Evolutionary conservation across 2,113 vertebrate genomes (phyloP).

Genomic region (Notarius quadriscutis): DNA sequence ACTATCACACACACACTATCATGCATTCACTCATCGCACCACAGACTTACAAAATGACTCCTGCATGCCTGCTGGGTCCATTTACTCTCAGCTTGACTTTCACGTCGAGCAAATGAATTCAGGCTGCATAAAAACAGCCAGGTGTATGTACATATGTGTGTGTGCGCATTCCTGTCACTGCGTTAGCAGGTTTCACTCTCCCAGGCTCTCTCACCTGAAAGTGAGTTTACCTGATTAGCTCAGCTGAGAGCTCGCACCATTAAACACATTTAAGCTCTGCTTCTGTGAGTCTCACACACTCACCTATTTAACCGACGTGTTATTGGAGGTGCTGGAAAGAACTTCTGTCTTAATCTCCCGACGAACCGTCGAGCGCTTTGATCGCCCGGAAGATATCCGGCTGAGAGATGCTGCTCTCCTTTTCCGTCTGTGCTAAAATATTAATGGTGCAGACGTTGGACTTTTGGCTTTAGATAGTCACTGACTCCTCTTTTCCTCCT

Average conservation of each 20-base stretch:
- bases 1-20: conserved; percentile 7
- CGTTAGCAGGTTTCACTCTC: conserved; percentile 38
- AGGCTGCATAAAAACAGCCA: conserved; percentile 32
- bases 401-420: conserved; percentile 7
- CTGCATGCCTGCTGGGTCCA: conserved; percentile 14
- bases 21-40: background rate
- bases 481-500: conserved; percentile 24
- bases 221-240: conserved; percentile 82
- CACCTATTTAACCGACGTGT: conserved; percentile 15
- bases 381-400: conserved; percentile 31
- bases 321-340: conserved; percentile 48
- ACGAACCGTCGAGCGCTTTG: conserved; percentile 31
- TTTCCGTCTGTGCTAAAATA: conserved; percentile 34
- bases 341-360: conserved; percentile 18
- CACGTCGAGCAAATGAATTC: conserved; percentile 29
- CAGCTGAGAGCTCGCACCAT: conserved; percentile 79
- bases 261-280: conserved; percentile 68
- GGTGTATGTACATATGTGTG: conserved; percentile 3
- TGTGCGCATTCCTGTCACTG: conserved; percentile 22
- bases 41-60: background rate
- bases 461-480: conserved; percentile 14
- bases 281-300: conserved; percentile 17
- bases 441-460: conserved; percentile 27
- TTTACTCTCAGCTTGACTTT: conserved; percentile 38
- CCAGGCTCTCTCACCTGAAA: conserved; percentile 72